Conservation (phyloP, 2,888 invertebrate species). For the Cheilosia soror region DNA sequence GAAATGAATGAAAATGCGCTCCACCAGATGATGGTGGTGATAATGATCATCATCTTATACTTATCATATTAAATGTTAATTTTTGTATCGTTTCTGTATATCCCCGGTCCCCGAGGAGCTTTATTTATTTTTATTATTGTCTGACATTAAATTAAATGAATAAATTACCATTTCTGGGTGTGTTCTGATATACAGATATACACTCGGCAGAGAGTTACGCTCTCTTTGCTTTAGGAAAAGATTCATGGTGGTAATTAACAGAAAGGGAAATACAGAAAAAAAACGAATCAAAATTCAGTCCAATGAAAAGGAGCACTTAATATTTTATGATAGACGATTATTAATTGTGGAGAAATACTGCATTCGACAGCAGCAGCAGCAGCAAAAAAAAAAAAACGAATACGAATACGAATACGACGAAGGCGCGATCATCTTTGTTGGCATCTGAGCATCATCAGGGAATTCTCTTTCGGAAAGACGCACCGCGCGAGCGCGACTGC, state of each 20-base stretch:
- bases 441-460: constrained; percentile 3
- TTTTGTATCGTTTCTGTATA: constrained; percentile 23
- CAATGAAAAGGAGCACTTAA: constrained; percentile 54
- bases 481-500: background rate
- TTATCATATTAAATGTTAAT: constrained; percentile 52
- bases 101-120: constrained; percentile 31
- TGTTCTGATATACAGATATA: constrained; percentile 24
- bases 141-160: constrained; percentile 63
- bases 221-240: constrained; percentile 24
- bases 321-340: constrained; percentile 64
- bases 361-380: constrained; percentile 50
- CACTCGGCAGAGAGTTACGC: background rate
- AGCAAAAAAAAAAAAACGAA: background rate
- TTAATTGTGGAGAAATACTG: constrained; percentile 43
- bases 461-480: constrained; percentile 36
- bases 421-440: constrained; percentile 29
- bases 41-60: constrained; percentile 46
- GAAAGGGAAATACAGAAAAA: constrained; percentile 26
- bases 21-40: constrained; percentile 21
- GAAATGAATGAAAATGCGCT: constrained; percentile 53
- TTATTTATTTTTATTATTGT: constrained; percentile 58
- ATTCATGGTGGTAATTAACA: constrained; percentile 58
- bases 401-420: background rate
- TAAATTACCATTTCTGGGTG: constrained; percentile 61
- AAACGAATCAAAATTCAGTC: constrained; percentile 3